Percentiles rank a stretch among this genome's conserved stretches.
These are phyloP conservation scores for Lordiphosa andalusiaca DNA, from an alignment of 2,888 invertebrate species.

Conservation along the genomic window DNA sequence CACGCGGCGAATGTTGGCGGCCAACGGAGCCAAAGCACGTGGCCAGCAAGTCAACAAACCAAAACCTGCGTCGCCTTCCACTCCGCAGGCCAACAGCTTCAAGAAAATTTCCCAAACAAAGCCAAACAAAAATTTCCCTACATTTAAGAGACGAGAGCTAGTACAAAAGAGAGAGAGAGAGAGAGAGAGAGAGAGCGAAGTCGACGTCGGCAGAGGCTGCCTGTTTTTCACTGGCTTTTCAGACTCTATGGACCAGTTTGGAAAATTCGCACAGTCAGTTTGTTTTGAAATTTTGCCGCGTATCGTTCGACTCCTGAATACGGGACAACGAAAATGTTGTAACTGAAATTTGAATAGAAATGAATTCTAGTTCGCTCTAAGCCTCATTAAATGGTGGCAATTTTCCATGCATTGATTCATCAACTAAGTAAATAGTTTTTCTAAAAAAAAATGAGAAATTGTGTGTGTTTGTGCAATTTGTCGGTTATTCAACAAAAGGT, in stretches of 20 bases:
- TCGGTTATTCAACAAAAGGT: constrained; percentile 9
- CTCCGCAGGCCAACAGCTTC: neutral
- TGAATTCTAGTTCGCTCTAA: neutral
- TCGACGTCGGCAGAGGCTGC: constrained; percentile 12
- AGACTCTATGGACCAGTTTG: constrained; percentile 67
- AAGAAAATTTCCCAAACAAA: constrained; percentile 68
- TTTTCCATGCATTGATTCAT: neutral
- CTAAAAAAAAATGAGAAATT: neutral
- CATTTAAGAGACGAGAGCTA: constrained; percentile 40
- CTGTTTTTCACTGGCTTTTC: constrained; percentile 56
- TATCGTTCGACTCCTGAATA: constrained; percentile 42
- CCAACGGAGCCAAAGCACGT: constrained; percentile 45
- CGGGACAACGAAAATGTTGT: neutral
- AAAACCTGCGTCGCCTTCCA: neutral
- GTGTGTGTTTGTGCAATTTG: constrained; percentile 1
- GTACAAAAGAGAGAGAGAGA: constrained; percentile 23
- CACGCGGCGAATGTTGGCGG: constrained; percentile 51
- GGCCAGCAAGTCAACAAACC: constrained; percentile 24
- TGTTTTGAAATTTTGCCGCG: constrained; percentile 72
- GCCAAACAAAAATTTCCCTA: constrained; percentile 51
- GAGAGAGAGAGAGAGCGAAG: constrained; percentile 11
- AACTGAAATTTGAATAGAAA: constrained; percentile 2
- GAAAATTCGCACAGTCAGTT: constrained; percentile 76
- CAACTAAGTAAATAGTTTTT: neutral
- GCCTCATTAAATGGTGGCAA: no score